These are phyloP conservation scores for Cybosia mesomella DNA, from an alignment of 2,888 invertebrate species.

Conservation along the genomic window DNA sequence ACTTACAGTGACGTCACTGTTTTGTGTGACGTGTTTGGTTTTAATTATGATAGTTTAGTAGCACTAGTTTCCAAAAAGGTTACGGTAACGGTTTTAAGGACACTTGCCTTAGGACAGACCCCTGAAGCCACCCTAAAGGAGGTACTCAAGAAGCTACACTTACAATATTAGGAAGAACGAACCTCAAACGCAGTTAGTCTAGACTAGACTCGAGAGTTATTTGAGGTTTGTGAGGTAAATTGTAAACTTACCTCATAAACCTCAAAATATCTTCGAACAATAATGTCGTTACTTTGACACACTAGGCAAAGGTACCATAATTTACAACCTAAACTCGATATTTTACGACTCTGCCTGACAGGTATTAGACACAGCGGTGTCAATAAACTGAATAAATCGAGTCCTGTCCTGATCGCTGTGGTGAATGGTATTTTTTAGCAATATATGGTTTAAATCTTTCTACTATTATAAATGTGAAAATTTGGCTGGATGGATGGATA, in stretches of 20 bases:
- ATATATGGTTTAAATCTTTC: too few species aligned
- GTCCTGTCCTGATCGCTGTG: neutral
- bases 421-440: neutral
- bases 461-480: neutral
- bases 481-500: neutral
- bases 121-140: too few species aligned
- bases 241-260: slow-evolving; percentile 13
- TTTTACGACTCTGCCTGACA: slow-evolving; percentile 26
- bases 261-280: slow-evolving; percentile 20
- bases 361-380: slow-evolving; percentile 24
- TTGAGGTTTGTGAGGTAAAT: neutral
- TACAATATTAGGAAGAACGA: neutral
- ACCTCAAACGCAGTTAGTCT: neutral
- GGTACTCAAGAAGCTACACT: neutral
- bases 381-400: slow-evolving; percentile 36
- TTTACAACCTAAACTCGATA: slow-evolving; percentile 29
- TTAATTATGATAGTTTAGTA: too few species aligned
- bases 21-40: too few species aligned
- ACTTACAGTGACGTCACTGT: too few species aligned
- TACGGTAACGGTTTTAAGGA: too few species aligned
- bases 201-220: neutral
- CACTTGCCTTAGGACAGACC: too few species aligned
- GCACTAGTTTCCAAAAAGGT: too few species aligned
- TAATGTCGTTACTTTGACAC: slow-evolving; percentile 33
- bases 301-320: slow-evolving; percentile 28